These are phyloP conservation scores for Chaenogobius annularis DNA, from an alignment of 2,113 vertebrate species.

Conservation along the genomic window DNA sequence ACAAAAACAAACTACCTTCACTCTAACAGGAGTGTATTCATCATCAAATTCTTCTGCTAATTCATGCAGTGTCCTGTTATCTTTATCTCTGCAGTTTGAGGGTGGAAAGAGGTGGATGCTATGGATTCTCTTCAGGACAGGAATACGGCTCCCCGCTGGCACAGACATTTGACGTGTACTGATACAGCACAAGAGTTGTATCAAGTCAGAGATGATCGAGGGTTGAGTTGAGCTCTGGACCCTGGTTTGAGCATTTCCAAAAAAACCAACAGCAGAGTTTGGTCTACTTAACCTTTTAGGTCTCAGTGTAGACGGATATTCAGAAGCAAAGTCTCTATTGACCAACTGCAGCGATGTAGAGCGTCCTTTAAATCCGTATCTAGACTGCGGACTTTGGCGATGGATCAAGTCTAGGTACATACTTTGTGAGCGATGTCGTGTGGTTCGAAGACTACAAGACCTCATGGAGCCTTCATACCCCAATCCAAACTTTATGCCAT, in stretches of 20 bases:
- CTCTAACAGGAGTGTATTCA: constrained; percentile 68
- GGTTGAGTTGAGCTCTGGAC: constrained; percentile 37
- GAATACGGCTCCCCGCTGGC: constrained; percentile 69
- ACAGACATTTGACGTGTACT: constrained; percentile 48
- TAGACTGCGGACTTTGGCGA: constrained; percentile 41
- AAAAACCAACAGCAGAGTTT: constrained; percentile 6
- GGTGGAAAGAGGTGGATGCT: constrained; percentile 1
- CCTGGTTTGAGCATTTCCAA: constrained; percentile 40
- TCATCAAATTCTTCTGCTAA: constrained; percentile 77
- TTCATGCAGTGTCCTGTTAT: constrained; percentile 61
- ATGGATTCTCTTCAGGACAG: constrained; percentile 52
- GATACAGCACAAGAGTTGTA: constrained; percentile 67
- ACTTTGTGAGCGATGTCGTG: constrained; percentile 54
- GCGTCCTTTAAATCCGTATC: constrained; percentile 39
- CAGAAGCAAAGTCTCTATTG: constrained; percentile 47
- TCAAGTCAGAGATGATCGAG: constrained; percentile 67
- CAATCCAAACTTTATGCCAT: constrained; percentile 38
- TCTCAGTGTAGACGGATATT: constrained; percentile 32
- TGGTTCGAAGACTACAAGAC: constrained; percentile 24
- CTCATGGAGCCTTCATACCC: constrained; percentile 37
- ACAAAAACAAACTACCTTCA: constrained; percentile 68
- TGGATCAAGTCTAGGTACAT: constrained; percentile 69
- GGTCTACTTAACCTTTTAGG: constrained; percentile 20
- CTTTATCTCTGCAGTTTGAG: constrained; percentile 30
- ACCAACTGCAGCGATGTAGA: constrained; percentile 68